Percentiles rank a stretch among this genome's conserved stretches.
Conservation (phyloP, 35 echinoderm and acorn worm species). For the Apostichopus californicus region DNA sequence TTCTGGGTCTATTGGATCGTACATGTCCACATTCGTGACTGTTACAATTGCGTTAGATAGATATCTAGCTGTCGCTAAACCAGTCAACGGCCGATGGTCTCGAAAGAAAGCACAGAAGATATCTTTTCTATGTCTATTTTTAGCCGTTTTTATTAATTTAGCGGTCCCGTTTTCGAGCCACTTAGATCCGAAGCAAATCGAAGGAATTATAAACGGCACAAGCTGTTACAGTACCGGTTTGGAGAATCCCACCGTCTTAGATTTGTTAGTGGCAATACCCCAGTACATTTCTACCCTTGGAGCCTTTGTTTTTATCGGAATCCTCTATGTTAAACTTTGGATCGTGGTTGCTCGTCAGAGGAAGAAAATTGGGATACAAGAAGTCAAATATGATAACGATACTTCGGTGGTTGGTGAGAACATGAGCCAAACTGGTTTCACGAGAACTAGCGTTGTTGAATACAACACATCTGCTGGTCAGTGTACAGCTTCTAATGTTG, state of each 20-base stretch:
- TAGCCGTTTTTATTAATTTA: too few relatives aligned
- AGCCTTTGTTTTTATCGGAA: not conserved
- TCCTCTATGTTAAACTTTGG: not conserved
- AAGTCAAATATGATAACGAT: not conserved
- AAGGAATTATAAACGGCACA: not conserved
- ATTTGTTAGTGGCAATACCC: not conserved
- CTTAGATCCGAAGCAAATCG: not conserved
- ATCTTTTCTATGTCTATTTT: too few relatives aligned
- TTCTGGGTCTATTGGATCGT: too few relatives aligned
- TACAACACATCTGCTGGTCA: not conserved
- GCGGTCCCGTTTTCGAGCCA: too few relatives aligned
- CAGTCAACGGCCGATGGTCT: too few relatives aligned
- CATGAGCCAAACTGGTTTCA: not conserved
- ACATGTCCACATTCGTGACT: too few relatives aligned
- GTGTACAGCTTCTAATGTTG: not conserved
- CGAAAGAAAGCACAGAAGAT: too few relatives aligned
- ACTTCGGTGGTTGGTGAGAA: not conserved
- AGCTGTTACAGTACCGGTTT: not conserved
- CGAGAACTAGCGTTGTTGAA: not conserved
- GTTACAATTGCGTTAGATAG: too few relatives aligned
- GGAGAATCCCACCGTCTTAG: not conserved
- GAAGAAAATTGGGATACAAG: not conserved
- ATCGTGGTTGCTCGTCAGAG: not conserved
- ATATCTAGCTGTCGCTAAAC: too few relatives aligned
- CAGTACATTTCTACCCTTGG: not conserved